phyloP scores from a whole-genome alignment of 1,140 invertebrate species.

The Drosophila lacteicornis region DNA sequence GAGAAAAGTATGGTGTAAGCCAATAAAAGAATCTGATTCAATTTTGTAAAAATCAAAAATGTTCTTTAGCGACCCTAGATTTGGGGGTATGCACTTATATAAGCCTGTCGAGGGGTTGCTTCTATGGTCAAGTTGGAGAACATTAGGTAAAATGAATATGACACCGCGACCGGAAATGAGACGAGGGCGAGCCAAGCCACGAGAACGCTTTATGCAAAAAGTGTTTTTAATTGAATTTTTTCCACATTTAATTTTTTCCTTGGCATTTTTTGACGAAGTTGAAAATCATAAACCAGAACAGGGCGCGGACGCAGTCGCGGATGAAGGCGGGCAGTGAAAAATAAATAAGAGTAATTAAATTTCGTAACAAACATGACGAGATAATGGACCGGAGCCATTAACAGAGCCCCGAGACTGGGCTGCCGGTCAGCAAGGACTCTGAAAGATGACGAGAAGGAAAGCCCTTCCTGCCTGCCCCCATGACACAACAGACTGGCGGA shows the following conservation, averaged over 20 bases:
- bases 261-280: constrained; percentile 75
- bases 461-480: neutral
- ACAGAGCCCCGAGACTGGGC: constrained; percentile 52
- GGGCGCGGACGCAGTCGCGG: constrained; percentile 22
- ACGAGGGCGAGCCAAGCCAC: constrained; percentile 7
- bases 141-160: constrained; percentile 54
- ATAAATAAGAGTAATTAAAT: constrained; percentile 85
- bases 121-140: constrained; percentile 51
- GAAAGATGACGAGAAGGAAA: constrained; percentile 72
- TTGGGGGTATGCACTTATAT: neutral
- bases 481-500: constrained; percentile 2
- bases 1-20: neutral
- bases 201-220: constrained; percentile 63
- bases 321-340: constrained; percentile 59
- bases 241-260: constrained; percentile 77
- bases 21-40: neutral
- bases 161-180: constrained; percentile 23
- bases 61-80: neutral
- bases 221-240: constrained; percentile 81
- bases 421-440: constrained; percentile 51
- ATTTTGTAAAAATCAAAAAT: constrained; percentile 3
- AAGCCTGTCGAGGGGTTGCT: constrained; percentile 7
- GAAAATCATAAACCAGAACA: constrained; percentile 76
- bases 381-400: constrained; percentile 85
- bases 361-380: constrained; percentile 85